Evolutionary conservation across 2,888 invertebrate species (phyloP).

Genomic region (Trissonchulus latispiculum): DNA sequence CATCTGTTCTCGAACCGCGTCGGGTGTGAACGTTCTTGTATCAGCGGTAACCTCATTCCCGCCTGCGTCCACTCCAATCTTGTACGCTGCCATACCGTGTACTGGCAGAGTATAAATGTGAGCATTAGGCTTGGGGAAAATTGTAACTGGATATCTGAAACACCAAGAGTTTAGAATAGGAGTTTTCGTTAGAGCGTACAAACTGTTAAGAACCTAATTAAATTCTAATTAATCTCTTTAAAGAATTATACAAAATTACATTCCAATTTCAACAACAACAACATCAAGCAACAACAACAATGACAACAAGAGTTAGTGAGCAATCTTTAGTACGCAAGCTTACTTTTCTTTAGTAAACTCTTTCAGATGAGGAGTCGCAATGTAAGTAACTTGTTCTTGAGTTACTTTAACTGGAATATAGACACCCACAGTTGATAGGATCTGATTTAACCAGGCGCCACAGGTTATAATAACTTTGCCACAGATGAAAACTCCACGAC

Average conservation of each 20-base stretch:
- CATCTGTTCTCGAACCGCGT: constrained; percentile 35
- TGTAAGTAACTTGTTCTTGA: constrained; percentile 44
- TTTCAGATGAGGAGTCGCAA: constrained; percentile 39
- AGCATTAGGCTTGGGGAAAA: too few species aligned
- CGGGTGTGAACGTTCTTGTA: constrained; percentile 39
- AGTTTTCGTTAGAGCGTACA: too few species aligned
- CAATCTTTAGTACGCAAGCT: too few species aligned
- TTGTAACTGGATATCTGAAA: too few species aligned
- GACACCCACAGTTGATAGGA: constrained; percentile 39
- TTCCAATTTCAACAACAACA: too few species aligned
- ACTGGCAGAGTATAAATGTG: constrained; percentile 21
- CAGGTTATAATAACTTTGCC: constrained; percentile 39
- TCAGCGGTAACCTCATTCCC: constrained; percentile 38
- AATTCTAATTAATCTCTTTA: too few species aligned
- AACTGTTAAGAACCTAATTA: too few species aligned
- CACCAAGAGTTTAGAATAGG: too few species aligned
- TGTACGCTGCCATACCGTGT: constrained; percentile 38
- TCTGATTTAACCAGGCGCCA: constrained; percentile 45
- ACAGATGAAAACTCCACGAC: constrained; percentile 25
- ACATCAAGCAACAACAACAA: too few species aligned
- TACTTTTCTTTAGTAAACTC: constrained; percentile 43
- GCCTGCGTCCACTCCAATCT: constrained; percentile 42
- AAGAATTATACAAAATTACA: too few species aligned
- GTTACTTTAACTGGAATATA: constrained; percentile 43
- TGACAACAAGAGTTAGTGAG: too few species aligned